These are phyloP conservation scores for Mantis religiosa DNA, from an alignment of 2,888 invertebrate species.

Conservation along the genomic window DNA sequence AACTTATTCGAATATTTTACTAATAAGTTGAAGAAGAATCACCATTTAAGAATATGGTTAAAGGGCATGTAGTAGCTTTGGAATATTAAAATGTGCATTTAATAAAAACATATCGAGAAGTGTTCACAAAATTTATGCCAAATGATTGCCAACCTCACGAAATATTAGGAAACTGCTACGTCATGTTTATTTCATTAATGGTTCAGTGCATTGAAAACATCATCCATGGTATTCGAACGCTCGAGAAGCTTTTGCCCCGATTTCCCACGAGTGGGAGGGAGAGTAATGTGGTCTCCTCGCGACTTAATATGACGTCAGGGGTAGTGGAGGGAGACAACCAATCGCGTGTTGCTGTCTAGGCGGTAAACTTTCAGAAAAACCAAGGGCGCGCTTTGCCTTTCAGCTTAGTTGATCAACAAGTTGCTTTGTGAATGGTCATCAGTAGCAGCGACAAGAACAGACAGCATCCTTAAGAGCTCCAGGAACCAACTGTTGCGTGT, in stretches of 20 bases:
- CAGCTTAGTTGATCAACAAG: background rate
- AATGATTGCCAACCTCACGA: too few relatives aligned
- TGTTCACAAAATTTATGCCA: too few relatives aligned
- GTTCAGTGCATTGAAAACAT: background rate
- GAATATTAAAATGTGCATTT: too few relatives aligned
- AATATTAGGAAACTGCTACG: too few relatives aligned
- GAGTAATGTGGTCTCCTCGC: background rate
- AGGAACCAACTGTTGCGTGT: background rate
- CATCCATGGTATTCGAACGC: background rate
- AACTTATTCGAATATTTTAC: too few relatives aligned
- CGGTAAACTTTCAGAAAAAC: conserved; percentile 12
- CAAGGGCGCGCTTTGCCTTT: background rate
- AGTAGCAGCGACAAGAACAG: background rate
- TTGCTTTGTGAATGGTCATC: background rate
- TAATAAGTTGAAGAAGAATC: too few relatives aligned
- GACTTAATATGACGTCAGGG: background rate
- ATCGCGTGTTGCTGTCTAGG: background rate
- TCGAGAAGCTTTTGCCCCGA: background rate
- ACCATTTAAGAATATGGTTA: too few relatives aligned
- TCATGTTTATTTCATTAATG: background rate
- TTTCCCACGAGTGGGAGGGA: background rate
- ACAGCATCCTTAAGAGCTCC: background rate
- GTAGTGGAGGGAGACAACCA: background rate
- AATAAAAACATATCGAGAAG: too few relatives aligned
- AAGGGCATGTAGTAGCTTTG: too few relatives aligned